These are phyloP conservation scores for Lophotis ruficrista DNA, from an alignment of 2,113 vertebrate genomes.

Conservation along the genomic window DNA sequence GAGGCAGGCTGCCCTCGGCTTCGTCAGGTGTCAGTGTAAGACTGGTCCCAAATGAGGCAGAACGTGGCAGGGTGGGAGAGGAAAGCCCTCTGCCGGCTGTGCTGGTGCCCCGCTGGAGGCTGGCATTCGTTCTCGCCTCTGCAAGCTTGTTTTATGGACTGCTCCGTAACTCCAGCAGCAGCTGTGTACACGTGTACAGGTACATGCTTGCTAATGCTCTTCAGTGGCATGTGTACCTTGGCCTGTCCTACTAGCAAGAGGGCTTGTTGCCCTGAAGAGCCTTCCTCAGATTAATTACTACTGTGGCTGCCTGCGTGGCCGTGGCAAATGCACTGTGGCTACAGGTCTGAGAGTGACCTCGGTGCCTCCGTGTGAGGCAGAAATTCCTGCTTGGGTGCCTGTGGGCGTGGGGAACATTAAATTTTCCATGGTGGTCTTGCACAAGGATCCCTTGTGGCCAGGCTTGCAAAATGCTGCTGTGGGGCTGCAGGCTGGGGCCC, in stretches of 20 bases:
- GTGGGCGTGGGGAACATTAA: background rate
- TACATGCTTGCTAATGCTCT: background rate
- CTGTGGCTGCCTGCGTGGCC: background rate
- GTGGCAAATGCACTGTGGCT: accelerated
- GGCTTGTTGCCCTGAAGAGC: background rate
- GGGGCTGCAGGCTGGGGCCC: background rate
- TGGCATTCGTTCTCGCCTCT: accelerated
- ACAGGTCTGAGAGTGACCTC: accelerated
- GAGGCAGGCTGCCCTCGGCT: background rate
- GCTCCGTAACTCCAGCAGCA: background rate
- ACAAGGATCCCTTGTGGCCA: accelerated
- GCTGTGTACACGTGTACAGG: background rate
- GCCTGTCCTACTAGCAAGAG: background rate
- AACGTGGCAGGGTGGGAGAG: background rate
- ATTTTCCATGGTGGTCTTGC: background rate
- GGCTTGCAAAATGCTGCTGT: background rate
- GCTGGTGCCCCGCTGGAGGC: accelerated
- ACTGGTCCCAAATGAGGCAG: background rate
- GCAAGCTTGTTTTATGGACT: background rate
- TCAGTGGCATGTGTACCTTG: background rate
- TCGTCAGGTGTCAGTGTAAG: background rate
- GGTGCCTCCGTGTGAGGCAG: background rate
- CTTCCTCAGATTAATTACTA: background rate
- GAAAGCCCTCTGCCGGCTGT: accelerated
- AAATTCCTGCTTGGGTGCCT: background rate